Percentiles rank a stretch among this genome's conserved stretches.
Evolutionary conservation across 2,797 vertebrate genomes (phyloP).

Genomic region (Typhlichthys subterraneus): DNA sequence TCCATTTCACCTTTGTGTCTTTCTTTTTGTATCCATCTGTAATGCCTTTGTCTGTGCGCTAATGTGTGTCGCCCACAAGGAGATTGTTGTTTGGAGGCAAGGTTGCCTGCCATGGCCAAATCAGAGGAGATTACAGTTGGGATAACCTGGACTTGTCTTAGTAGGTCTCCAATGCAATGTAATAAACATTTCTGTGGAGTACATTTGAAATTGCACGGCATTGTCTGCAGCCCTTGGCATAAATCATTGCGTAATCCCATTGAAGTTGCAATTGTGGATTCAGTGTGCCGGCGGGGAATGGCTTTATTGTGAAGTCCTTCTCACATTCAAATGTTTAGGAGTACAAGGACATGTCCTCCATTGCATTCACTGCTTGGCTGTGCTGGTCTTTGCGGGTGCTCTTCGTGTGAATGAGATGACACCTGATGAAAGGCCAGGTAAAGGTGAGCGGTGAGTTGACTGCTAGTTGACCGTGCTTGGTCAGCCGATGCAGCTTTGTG

Average conservation of each 20-base stretch:
- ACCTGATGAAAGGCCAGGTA: too few species aligned
- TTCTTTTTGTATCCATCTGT: neutral
- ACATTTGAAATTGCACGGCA: slow-evolving; percentile 9
- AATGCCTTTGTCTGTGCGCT: neutral
- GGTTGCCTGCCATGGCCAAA: slow-evolving; percentile 57
- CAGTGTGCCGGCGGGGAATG: neutral
- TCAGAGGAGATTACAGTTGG: slow-evolving; percentile 45
- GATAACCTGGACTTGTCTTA: slow-evolving; percentile 41
- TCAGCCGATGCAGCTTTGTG: neutral
- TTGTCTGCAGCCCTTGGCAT: slow-evolving; percentile 38
- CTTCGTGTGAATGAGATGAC: too few species aligned
- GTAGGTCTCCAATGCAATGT: slow-evolving; percentile 25
- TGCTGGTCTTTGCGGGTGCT: too few species aligned
- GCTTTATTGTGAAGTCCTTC: neutral
- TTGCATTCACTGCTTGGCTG: too few species aligned
- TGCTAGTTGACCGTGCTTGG: neutral
- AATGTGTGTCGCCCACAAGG: neutral
- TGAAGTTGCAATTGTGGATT: neutral
- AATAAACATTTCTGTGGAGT: neutral
- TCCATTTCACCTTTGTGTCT: slow-evolving; percentile 1
- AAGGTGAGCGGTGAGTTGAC: neutral
- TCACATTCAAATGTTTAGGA: too few species aligned
- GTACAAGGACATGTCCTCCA: too few species aligned
- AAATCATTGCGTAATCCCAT: slow-evolving; percentile 27
- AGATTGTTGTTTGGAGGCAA: slow-evolving; percentile 31